Base-by-base conservation (phyloP, 2,797 vertebrate genomes). In the Apogon hyalosoma region DNA sequence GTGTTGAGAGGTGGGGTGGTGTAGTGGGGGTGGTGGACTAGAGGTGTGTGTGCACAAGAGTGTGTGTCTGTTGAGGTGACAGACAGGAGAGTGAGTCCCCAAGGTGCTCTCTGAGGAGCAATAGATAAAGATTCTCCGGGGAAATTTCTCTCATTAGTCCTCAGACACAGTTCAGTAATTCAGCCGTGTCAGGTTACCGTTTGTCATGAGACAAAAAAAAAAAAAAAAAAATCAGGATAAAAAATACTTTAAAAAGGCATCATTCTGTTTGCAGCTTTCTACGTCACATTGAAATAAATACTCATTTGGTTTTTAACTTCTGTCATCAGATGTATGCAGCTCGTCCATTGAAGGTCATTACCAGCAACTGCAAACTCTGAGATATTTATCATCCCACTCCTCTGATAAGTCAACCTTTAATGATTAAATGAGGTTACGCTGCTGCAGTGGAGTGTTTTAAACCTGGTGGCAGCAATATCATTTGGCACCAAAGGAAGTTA, bases 101-200 rank as follows among this genome's bases (percentile, higher is more conserved):
- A 93, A 95, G 96, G 96, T 97, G 95, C 93, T 96, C 94, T 96
- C 93, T 64, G 90, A 95, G 93, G 92, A 95, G 95, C 94, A 92
- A 92, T 93, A 96, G 96, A 96, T 97, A 97, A 97, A 98, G 95
- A 95, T 96, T 95, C 96, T 93, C 94, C 61, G 86, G 95, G 95
- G 96, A 96, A 95, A 95, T 94, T 94, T 95, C 95, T 96, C 95
- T 98, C 96, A 98, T 98, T 99, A 97, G 95, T 96, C 95, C 92
- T 96, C 93, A 96, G 96, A 95, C 94, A 97, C 96, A 97, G 95
- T 96, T 97, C 95, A 94, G 95, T 96, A 97, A 98, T 95, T 96
- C 95, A 94, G 93, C 94, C 95, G 94, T 95, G 94, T 94, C 91
- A 93, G 95, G 94, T 96, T 96, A 94, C 95, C 87, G 88, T 95